Base-by-base conservation (phyloP, 1,140 invertebrate species). In the Camponotus vicinus region DNA sequence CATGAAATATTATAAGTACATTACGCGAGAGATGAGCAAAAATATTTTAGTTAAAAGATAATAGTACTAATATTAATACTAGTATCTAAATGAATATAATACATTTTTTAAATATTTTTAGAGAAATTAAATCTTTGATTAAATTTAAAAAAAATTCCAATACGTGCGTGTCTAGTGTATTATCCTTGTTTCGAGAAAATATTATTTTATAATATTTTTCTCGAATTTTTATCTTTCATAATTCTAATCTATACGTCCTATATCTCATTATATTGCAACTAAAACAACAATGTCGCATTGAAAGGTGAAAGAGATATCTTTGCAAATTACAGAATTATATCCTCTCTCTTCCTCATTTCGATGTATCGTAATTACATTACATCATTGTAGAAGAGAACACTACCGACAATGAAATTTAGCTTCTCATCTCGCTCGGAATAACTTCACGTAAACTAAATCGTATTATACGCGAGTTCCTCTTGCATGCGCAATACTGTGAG, bases 381-480 rank as follows among this genome's bases (percentile, higher is more conserved):
- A 21, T 79, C 37, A 34, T 73, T 42, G 27, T 34, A 15, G 18
- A 27, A 61, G 40, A 82, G 6, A 57, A 34, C 27, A 52, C 45
- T 15, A 15, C 3, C 66, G 40, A 82, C 66, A 82, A 82, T 73
- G 67, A 82, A 73, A 73, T 80, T 55, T 55, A 71, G 37, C 79
- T 82, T 82, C 67, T 71, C 79, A 73, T 71, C n/a, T 69, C 13
- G 13, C 79, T 59, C 40, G 55, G 7, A 73, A 82, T 82, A 82
- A 83, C 42, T 73, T 34, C 55, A 61, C 27, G 69, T 73, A 71
- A 82, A 82, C 52, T 71, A 71, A 82, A 73, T 71, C 67, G 55
- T 55, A 73, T 82, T 73, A 82, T 52, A 71, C 64, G 49, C 55
- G 37, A 82, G 49, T 71, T 40, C 21, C 52, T 79, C n/a, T 8